Conservation (phyloP, 2,113 vertebrate genomes). For the Bambusicola thoracicus region DNA sequence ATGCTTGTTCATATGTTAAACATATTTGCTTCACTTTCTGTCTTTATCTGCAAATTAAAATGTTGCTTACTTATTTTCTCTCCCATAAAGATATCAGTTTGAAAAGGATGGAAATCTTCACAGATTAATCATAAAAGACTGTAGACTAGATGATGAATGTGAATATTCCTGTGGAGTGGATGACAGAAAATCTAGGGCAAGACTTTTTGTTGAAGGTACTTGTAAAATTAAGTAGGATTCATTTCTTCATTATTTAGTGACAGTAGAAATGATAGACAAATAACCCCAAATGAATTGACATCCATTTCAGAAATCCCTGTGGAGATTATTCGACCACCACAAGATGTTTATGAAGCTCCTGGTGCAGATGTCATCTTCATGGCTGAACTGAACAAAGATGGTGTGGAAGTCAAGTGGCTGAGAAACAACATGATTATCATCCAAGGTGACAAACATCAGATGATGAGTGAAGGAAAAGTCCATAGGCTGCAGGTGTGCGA, state of each 20-base stretch:
- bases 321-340: constrained; percentile 94
- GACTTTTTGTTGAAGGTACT: constrained; percentile 96
- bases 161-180: constrained; percentile 98
- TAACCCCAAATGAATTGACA: not conserved
- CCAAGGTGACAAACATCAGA: constrained; percentile 98
- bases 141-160: constrained; percentile 94
- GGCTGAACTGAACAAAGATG: constrained; percentile 95
- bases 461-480: constrained; percentile 96
- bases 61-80: not conserved
- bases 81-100: constrained; percentile 86
- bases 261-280: not conserved
- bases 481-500: constrained; percentile 95
- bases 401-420: constrained; percentile 96
- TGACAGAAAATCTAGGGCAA: constrained; percentile 92
- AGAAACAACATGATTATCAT: constrained; percentile 97
- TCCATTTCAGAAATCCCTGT: constrained; percentile 90
- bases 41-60: constrained; percentile 27
- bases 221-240: not conserved
- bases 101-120: constrained; percentile 91
- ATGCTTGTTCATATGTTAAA: not conserved
- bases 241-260: not conserved
- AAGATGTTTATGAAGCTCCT: constrained; percentile 90
- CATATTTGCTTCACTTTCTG: not conserved
- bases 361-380: constrained; percentile 91
- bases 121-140: constrained; percentile 89